These are phyloP conservation scores for Neotoxoptera formosana DNA, from an alignment of 1,140 invertebrate genomes.

Conservation along the genomic window DNA sequence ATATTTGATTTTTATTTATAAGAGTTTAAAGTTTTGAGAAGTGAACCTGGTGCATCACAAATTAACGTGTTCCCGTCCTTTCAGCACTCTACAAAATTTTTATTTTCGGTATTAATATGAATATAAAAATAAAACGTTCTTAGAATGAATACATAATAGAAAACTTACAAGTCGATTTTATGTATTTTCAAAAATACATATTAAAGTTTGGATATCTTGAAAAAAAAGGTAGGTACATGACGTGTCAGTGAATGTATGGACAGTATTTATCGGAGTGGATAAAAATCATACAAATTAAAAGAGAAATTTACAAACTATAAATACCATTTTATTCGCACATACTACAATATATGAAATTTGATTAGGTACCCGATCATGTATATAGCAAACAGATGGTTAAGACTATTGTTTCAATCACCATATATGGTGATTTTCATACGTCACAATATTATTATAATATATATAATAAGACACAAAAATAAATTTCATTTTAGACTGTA, in stretches of 20 bases:
- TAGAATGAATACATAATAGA: background rate
- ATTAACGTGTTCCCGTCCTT: background rate
- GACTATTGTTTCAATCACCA: background rate
- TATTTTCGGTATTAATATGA: too few species aligned
- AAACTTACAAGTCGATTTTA: background rate
- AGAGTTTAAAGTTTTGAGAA: background rate
- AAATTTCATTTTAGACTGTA: background rate
- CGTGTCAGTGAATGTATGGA: background rate
- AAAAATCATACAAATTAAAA: background rate
- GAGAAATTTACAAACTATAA: background rate
- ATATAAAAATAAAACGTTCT: background rate
- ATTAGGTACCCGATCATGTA: background rate
- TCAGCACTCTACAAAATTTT: background rate
- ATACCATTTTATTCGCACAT: background rate
- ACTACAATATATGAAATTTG: background rate
- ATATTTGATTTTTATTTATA: background rate
- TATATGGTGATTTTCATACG: background rate
- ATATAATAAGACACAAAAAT: background rate
- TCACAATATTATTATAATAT: background rate
- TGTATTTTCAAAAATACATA: background rate
- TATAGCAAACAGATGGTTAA: background rate
- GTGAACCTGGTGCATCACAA: background rate
- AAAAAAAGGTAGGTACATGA: background rate
- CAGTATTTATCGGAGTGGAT: background rate
- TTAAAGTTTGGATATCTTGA: background rate